Percentiles rank a stretch among this genome's conserved stretches.
Conservation (phyloP, 2,888 invertebrate genomes). For the Gisinianus flammeolus region DNA sequence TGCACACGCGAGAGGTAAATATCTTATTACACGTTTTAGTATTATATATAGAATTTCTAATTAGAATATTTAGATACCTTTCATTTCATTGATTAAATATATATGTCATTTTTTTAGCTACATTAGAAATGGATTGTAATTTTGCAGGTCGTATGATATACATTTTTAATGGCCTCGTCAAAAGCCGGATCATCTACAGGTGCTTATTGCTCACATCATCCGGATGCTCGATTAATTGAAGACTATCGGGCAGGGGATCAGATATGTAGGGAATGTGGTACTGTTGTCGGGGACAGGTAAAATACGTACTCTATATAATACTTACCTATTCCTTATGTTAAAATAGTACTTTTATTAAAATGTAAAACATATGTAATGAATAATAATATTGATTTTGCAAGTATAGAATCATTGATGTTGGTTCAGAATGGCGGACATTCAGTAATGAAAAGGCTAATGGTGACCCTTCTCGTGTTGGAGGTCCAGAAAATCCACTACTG, state of each 20-base stretch:
- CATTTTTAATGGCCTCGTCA: too few relatives aligned
- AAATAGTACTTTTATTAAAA: background rate
- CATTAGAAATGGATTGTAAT: too few relatives aligned
- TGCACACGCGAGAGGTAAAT: too few relatives aligned
- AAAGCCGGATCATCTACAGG: slow-evolving; percentile 46
- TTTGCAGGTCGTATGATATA: too few relatives aligned
- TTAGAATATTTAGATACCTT: too few relatives aligned
- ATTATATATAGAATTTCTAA: too few relatives aligned
- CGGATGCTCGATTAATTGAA: slow-evolving; percentile 93
- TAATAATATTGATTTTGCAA: background rate
- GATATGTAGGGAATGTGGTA: slow-evolving; percentile 98
- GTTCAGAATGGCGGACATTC: slow-evolving; percentile 99
- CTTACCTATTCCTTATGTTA: background rate
- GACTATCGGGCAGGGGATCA: slow-evolving; percentile 97
- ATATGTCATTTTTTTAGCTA: too few relatives aligned
- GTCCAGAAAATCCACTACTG: slow-evolving; percentile 94
- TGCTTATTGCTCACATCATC: slow-evolving; percentile 88
- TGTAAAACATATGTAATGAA: background rate
- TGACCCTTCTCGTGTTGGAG: slow-evolving; percentile 98
- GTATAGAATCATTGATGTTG: slow-evolving; percentile 96
- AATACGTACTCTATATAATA: slow-evolving; percentile 46
- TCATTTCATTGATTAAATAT: too few relatives aligned
- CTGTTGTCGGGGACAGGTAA: slow-evolving; percentile 97
- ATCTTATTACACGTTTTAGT: too few relatives aligned
- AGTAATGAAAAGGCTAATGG: slow-evolving; percentile 95